A percentile compares a stretch with the other conserved stretches of the same genome.
Evolutionary conservation across 2,888 invertebrate species (phyloP).

Genomic region (Apocheima hispidaria): DNA sequence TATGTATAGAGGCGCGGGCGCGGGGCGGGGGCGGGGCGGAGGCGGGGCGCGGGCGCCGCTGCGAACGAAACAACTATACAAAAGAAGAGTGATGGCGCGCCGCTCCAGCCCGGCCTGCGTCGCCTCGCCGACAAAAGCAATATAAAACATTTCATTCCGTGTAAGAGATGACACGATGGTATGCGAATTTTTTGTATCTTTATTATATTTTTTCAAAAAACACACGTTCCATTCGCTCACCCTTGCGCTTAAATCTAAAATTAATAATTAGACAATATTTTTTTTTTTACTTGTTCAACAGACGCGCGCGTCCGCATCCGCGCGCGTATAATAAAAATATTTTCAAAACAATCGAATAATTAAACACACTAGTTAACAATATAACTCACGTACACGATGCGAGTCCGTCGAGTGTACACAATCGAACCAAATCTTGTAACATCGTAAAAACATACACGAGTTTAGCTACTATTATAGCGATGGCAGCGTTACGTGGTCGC

Average conservation of each 20-base stretch:
- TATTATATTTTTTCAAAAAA: conserved; percentile 71
- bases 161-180: conserved; percentile 83
- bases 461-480: conserved; percentile 64
- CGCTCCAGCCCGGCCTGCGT: conserved; percentile 40
- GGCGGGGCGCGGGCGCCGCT: conserved; percentile 59
- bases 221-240: conserved; percentile 84
- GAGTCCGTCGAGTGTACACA: conserved; percentile 42
- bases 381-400: conserved; percentile 70
- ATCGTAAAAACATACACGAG: conserved; percentile 72
- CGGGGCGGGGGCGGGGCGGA: conserved; percentile 45
- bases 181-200: conserved; percentile 79
- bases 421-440: conserved; percentile 68
- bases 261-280: conserved; percentile 86
- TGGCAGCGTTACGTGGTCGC: conserved; percentile 67
- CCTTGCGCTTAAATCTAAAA: conserved; percentile 85
- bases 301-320: conserved; percentile 79
- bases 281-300: conserved; percentile 84
- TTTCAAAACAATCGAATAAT: conserved; percentile 87
- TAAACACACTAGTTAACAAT: conserved; percentile 87
- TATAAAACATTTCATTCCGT: conserved; percentile 85
- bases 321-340: conserved; percentile 85
- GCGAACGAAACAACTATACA: conserved; percentile 76
- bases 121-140: conserved; percentile 80
- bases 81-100: conserved; percentile 56
- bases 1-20: conserved; percentile 52